phyloP scores from a whole-genome alignment of 2,113 vertebrate genomes.

The Aleadryas rufinucha region DNA sequence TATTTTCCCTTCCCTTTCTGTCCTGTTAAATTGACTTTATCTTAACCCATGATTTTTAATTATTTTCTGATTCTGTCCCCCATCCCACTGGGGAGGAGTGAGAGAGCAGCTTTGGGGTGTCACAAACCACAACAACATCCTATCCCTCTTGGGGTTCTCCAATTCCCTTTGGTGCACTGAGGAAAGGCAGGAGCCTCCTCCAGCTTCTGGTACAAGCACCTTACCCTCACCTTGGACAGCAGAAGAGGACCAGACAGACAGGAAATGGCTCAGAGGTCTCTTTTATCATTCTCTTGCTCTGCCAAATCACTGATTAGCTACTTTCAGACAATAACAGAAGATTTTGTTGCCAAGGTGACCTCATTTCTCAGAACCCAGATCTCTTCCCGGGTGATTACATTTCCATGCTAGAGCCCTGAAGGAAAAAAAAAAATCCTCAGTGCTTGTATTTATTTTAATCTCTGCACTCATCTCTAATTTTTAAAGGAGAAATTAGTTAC shows the following conservation, averaged over 20 bases:
- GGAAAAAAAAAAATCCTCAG: not conserved
- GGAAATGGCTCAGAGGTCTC: not conserved
- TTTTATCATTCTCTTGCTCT: not conserved
- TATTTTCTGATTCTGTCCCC: fast-evolving
- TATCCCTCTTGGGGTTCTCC: not conserved
- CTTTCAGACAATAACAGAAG: conserved; percentile 21
- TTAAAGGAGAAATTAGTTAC: not conserved
- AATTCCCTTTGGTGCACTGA: not conserved
- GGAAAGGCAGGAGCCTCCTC: not conserved
- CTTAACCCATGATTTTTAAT: not conserved
- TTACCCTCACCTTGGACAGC: not conserved
- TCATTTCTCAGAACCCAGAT: conserved; percentile 20
- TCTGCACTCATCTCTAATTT: not conserved
- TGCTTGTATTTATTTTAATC: conserved; percentile 31
- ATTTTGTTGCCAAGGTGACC: conserved; percentile 57
- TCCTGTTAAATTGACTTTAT: not conserved
- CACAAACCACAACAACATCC: not conserved
- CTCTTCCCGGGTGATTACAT: conserved; percentile 3
- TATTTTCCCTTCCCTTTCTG: not conserved
- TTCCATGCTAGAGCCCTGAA: not conserved
- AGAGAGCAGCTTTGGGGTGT: not conserved
- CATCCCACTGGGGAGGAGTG: not conserved
- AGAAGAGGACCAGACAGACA: not conserved
- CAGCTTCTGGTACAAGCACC: not conserved
- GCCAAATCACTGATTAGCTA: conserved; percentile 32